phyloP scores from a whole-genome alignment of 2,113 vertebrate species.

The Corydoras maculifer region DNA sequence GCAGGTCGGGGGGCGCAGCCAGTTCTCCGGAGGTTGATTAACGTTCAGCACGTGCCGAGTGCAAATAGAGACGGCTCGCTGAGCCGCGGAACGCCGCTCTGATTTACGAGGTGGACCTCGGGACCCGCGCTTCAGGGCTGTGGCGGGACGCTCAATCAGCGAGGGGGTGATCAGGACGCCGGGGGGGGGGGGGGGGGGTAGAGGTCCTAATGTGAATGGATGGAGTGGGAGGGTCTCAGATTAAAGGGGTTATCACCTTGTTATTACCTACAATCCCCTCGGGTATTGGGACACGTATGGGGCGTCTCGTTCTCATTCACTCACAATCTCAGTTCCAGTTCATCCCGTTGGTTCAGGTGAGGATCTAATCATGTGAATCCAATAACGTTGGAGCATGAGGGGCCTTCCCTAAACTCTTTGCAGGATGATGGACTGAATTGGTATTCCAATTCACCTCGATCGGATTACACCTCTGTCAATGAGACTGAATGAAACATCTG shows the following conservation, averaged over 20 bases:
- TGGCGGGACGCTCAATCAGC: slow-evolving; percentile 43
- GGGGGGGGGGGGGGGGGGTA: slow-evolving; percentile 15
- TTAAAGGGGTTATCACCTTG: not conserved
- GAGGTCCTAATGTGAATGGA: not conserved
- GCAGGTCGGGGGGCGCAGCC: slow-evolving; percentile 17
- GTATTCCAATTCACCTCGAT: too few species aligned
- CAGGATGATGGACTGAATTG: too few species aligned
- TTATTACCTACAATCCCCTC: not conserved
- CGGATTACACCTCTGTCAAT: too few species aligned
- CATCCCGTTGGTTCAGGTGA: too few species aligned
- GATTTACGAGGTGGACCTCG: slow-evolving; percentile 44
- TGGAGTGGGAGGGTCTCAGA: too few species aligned
- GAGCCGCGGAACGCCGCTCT: slow-evolving; percentile 44
- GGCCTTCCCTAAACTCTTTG: too few species aligned
- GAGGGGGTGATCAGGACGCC: slow-evolving; percentile 40
- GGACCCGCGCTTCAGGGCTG: slow-evolving; percentile 33
- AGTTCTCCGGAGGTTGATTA: slow-evolving; percentile 43
- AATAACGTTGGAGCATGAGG: too few species aligned
- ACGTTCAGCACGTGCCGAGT: slow-evolving; percentile 2
- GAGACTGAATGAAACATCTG: too few species aligned
- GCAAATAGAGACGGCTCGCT: slow-evolving; percentile 38
- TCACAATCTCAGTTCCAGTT: too few species aligned
- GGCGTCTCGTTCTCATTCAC: not conserved
- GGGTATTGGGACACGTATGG: too few species aligned
- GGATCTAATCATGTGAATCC: too few species aligned